Conservation (phyloP, 2,888 invertebrate genomes). For the Micropterix aruncella region DNA sequence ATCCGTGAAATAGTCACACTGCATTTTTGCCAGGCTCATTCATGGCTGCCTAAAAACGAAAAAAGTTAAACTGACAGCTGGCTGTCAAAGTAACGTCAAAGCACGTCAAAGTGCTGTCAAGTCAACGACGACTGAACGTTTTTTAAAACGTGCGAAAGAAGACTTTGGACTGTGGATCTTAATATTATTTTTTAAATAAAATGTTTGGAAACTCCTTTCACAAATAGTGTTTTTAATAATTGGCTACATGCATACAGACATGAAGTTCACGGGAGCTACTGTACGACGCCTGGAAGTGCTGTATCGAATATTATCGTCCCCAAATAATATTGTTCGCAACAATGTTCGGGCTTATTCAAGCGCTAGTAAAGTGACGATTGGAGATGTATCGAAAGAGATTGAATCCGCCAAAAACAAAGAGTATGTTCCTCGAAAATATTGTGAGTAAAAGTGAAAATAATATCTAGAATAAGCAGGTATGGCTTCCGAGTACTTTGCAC, state of each 20-base stretch:
- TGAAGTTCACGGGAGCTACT: constrained; percentile 16
- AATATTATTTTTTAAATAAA: not conserved
- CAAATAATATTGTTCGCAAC: constrained; percentile 26
- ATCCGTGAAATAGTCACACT: too few species aligned
- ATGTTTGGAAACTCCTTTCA: not conserved
- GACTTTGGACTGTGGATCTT: not conserved
- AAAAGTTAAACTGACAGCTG: too few species aligned
- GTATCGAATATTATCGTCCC: constrained; percentile 31
- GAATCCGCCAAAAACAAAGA: constrained; percentile 50
- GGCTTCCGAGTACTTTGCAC: too few species aligned
- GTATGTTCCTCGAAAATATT: constrained; percentile 72
- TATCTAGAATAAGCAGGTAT: too few species aligned
- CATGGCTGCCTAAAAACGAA: too few species aligned
- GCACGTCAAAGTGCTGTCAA: too few species aligned
- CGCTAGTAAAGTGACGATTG: constrained; percentile 51
- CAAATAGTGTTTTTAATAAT: not conserved
- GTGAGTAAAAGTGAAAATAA: constrained; percentile 56
- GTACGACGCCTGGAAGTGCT: constrained; percentile 34
- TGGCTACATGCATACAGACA: not conserved
- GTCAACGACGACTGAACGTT: too few species aligned
- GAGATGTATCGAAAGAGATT: constrained; percentile 52
- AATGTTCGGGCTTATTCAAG: constrained; percentile 29
- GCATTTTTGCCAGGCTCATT: too few species aligned
- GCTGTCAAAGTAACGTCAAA: too few species aligned
- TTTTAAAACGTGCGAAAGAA: too few species aligned